phyloP scores from a whole-genome alignment of 2,888 invertebrate species.

The Mellilla xanthometata region DNA sequence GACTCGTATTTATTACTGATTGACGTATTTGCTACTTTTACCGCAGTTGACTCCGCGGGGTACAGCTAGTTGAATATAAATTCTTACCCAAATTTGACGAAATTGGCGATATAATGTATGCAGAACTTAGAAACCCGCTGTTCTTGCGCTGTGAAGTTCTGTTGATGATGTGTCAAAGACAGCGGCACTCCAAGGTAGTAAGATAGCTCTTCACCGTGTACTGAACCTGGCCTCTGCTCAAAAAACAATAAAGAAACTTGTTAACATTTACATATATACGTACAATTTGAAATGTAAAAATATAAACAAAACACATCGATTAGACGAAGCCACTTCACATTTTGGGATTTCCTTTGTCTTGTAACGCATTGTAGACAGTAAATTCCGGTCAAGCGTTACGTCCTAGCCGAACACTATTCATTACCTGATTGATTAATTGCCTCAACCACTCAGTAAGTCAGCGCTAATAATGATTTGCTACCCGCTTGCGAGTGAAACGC shows the following conservation, averaged over 20 bases:
- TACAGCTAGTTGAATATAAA: background rate
- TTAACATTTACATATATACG: no score
- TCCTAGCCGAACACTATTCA: constrained; percentile 10
- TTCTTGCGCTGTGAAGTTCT: constrained; percentile 91
- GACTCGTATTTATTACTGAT: no score
- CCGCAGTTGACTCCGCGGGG: background rate
- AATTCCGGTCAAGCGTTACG: constrained; percentile 1
- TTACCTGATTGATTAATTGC: constrained; percentile 19
- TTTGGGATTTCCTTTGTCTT: background rate
- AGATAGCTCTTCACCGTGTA: constrained; percentile 93
- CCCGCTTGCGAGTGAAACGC: constrained; percentile 11
- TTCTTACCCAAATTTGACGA: constrained; percentile 92
- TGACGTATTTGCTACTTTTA: background rate
- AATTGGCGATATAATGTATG: constrained; percentile 93
- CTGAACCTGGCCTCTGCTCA: constrained; percentile 88
- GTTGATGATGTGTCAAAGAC: constrained; percentile 82
- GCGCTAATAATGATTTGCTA: constrained; percentile 20
- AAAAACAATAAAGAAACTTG: background rate
- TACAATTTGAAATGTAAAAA: no score
- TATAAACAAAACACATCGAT: no score
- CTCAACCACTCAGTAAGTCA: constrained; percentile 14
- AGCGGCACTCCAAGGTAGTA: constrained; percentile 92
- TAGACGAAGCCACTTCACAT: no score
- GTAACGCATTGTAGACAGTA: background rate
- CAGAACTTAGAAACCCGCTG: constrained; percentile 89